phyloP scores from a whole-genome alignment of 2,113 vertebrate species.

The Myiozetetes cayanensis region DNA sequence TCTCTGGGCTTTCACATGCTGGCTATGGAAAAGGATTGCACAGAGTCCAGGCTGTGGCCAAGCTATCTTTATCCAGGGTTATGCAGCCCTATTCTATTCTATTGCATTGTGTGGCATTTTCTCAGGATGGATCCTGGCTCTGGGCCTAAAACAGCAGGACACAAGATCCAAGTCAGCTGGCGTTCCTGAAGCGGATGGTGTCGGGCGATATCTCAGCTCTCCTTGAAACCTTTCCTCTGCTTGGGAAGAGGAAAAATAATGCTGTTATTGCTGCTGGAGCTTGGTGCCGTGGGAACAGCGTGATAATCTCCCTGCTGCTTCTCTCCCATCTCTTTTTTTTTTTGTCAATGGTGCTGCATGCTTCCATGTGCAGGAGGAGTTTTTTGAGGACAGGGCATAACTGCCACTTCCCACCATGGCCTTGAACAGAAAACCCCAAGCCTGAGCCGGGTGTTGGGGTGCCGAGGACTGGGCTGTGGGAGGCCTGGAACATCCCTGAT shows the following conservation, averaged over 20 bases:
- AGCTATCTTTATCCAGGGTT: not conserved
- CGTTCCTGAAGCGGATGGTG: not conserved
- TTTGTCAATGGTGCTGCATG: accelerated
- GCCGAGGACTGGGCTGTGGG: not conserved
- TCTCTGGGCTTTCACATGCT: accelerated
- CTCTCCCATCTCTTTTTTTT: not conserved
- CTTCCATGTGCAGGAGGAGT: not conserved
- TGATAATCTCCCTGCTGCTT: not conserved
- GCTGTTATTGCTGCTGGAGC: not conserved
- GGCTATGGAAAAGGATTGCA: not conserved
- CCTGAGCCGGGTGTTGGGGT: not conserved
- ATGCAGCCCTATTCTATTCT: not conserved
- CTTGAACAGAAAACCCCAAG: accelerated
- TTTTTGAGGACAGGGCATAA: not conserved
- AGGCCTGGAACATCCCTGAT: accelerated
- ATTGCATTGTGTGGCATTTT: not conserved
- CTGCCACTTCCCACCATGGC: accelerated
- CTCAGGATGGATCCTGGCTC: not conserved
- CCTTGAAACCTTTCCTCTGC: not conserved
- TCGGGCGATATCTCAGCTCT: not conserved
- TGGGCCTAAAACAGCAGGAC: not conserved
- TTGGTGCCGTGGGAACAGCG: accelerated
- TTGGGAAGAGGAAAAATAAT: not conserved
- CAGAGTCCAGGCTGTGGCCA: accelerated
- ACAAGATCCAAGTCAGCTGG: not conserved